These are phyloP conservation scores for Trematomus loennbergii DNA, from an alignment of 2,113 vertebrate species.

Conservation along the genomic window DNA sequence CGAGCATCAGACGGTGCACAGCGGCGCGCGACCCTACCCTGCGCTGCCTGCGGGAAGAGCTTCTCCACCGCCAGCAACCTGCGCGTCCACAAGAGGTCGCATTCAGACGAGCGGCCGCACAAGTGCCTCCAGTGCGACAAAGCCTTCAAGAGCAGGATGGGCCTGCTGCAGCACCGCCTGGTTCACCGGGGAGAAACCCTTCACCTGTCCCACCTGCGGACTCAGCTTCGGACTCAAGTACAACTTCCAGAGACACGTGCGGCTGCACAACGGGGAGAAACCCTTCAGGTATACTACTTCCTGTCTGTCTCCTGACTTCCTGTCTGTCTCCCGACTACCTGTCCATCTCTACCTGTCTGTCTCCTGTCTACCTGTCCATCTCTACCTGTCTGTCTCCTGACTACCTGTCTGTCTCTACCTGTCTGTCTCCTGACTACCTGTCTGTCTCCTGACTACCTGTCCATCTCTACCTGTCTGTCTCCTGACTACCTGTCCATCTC, in stretches of 20 bases:
- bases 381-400: too few species aligned
- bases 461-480: too few species aligned
- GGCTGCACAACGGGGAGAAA: conserved; percentile 76
- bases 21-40: conserved; percentile 67
- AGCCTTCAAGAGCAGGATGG: conserved; percentile 74
- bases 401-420: neutral
- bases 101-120: conserved; percentile 69
- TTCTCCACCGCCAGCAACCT: conserved; percentile 77
- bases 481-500: too few species aligned
- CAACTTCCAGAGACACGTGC: conserved; percentile 76
- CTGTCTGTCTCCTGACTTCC: too few species aligned
- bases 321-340: too few species aligned
- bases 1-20: conserved; percentile 76
- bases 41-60: conserved; percentile 62
- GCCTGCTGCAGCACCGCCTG: conserved; percentile 73
- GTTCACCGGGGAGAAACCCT: conserved; percentile 76
- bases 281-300: conserved; percentile 46
- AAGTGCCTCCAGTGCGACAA: conserved; percentile 71
- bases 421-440: too few species aligned
- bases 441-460: too few species aligned
- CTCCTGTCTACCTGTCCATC: too few species aligned
- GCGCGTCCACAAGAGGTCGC: conserved; percentile 72
- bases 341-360: too few species aligned
- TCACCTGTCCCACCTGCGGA: conserved; percentile 65
- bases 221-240: conserved; percentile 76